phyloP scores from a whole-genome alignment of 2,797 vertebrate genomes.

The Tangara arthus region DNA sequence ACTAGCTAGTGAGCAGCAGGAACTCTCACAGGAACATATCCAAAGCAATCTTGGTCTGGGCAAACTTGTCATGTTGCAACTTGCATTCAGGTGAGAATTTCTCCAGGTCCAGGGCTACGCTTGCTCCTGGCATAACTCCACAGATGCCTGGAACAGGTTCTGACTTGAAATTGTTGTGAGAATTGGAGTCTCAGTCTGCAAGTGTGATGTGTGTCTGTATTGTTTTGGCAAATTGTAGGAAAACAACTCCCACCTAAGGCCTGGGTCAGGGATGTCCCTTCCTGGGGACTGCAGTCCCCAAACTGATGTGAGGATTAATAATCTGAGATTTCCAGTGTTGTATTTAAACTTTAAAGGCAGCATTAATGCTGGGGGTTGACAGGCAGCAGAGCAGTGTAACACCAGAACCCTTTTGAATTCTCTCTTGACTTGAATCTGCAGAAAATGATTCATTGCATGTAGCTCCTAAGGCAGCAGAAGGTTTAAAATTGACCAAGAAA shows the following conservation, averaged over 20 bases:
- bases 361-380: not conserved
- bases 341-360: not conserved
- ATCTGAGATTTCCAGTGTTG: not conserved
- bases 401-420: not conserved
- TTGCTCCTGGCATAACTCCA: not conserved
- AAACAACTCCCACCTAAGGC: not conserved
- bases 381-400: not conserved
- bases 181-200: rapidly evolving
- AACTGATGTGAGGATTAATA: not conserved
- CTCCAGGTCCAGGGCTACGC: not conserved
- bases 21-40: not conserved
- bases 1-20: not conserved
- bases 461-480: not conserved
- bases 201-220: not conserved
- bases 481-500: not conserved
- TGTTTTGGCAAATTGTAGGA: not conserved
- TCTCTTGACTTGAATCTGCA: not conserved
- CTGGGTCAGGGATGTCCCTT: not conserved
- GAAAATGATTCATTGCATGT: not conserved
- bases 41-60: not conserved
- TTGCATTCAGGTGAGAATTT: not conserved
- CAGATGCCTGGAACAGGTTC: not conserved
- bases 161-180: not conserved
- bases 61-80: not conserved
- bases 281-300: not conserved